Evolutionary conservation across 2,797 vertebrate species (phyloP), one percentile per base, ranked within the genome.

Genomic region (Pitangus sulphuratus): DNA sequence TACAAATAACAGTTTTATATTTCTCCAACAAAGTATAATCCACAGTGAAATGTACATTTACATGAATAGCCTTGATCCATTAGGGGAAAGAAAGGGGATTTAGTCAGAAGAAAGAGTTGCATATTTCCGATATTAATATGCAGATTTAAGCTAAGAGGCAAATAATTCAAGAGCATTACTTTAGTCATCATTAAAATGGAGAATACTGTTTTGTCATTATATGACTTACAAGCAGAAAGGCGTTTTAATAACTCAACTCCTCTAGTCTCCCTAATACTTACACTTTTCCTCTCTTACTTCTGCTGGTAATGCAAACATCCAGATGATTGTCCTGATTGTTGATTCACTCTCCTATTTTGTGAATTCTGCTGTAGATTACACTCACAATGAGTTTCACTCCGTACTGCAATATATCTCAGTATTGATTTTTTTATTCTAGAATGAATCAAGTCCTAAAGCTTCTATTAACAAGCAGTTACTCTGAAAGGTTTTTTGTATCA

Each of bases 91-190:
- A 89, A 91, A 81, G 80, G 28, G 15, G 60, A 89, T 94, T 95
- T 93, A 87, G 26, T 77, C 48, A 74, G 61, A 91, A 71, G 48
- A 84, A 50, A 64, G 56, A n/a, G 40, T 42, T 54, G 25, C 21
- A 69, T 72, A 64, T 90, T 94, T 81, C 44, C 48, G 37, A 50
- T 45, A 84, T 62, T 82, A 92, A 84, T 70, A 91, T 70, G 76
- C 47, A 93, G 64, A 92, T 80, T 58, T 71, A 91, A 89, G 53
- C 50, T 66, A 61, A 91, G 82, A 95, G 74, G 24, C 28, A 93
- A 91, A 84, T 69, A 84, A 89, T 78, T 92, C 66, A 85, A 93
- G 89, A 61, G 7, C 72, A 81, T 77, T 94, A 80, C 26, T 85
- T 35, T 11, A 76, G 44, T 60, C 51, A 81, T 69, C 24, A 37